Conservation (phyloP, 2,888 invertebrate genomes). For the Nomada ferruginata region DNA sequence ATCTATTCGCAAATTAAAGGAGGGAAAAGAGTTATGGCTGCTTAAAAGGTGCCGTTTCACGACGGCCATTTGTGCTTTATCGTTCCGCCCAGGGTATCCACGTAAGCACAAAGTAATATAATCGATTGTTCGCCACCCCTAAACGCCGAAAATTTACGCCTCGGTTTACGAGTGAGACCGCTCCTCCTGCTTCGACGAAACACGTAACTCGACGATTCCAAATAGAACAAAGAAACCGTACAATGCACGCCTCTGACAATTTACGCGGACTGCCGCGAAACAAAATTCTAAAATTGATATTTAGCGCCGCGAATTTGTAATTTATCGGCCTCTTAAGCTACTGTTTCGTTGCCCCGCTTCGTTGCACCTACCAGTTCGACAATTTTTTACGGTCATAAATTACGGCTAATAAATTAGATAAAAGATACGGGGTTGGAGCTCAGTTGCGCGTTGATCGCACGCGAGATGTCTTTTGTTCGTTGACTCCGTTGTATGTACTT, state of each 20-base stretch:
- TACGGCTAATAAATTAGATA: slow-evolving; percentile 55
- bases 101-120: slow-evolving; percentile 73
- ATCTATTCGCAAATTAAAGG: slow-evolving; percentile 64
- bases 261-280: slow-evolving; percentile 23
- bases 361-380: not conserved
- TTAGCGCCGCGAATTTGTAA: slow-evolving; percentile 54
- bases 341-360: slow-evolving; percentile 38
- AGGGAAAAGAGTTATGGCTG: slow-evolving; percentile 73
- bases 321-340: slow-evolving; percentile 60
- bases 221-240: not conserved
- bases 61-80: slow-evolving; percentile 71
- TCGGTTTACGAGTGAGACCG: slow-evolving; percentile 68
- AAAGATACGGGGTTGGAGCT: not conserved
- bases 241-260: not conserved
- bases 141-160: slow-evolving; percentile 76
- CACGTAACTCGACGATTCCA: slow-evolving; percentile 10
- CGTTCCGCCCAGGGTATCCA: slow-evolving; percentile 62
- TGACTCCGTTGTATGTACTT: not conserved
- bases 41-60: slow-evolving; percentile 74
- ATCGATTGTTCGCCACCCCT: slow-evolving; percentile 71
- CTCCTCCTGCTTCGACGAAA: slow-evolving; percentile 27
- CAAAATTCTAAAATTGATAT: slow-evolving; percentile 55
- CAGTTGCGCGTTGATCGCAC: not conserved
- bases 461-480: not conserved
- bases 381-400: slow-evolving; percentile 35